Evolutionary conservation across 1,140 invertebrate species (phyloP), one percentile per base, ranked within the genome.

Genomic region (Panagrolaimus sp.): DNA sequence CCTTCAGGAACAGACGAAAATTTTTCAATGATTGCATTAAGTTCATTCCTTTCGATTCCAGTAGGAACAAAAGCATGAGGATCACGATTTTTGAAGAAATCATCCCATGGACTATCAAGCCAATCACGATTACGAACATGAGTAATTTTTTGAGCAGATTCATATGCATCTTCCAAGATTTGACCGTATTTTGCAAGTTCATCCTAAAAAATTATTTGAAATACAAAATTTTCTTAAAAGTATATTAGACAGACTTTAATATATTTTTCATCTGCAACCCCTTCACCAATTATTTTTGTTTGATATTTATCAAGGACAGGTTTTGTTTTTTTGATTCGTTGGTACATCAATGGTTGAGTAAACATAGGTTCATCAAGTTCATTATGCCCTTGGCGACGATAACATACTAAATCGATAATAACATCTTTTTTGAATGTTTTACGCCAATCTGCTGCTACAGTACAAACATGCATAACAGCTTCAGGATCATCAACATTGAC

Each of bases 351-450:
- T 7, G 95, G 96, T 84, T 98, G 95, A 0, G 96, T 98, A 84
- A 98, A 98, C 93, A 96, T 97, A 0, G 96, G 95, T 84, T 99
- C 94, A 85, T 99, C 96, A 73, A 96, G 91, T 87, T 99, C 96
- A 84, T 98, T 99, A 87, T 99, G 96, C 2, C 96, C 96, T 85
- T 94, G 94, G 71, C 94, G 88, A 63, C 96, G 88, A 85, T 98
- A 99, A 68, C 91, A 91, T 1, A 98, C 90, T 84, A 98, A 88
- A 87, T 99, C 96, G 83, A 99, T 94, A 69, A 99, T 93, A 65
- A 94, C 91, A 84, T 96, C 93, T 71, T 98, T 98, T 83, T 95
- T 93, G 89, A 96, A 99, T 32, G 91, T 94, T 67, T 92, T 89
- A 78, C 96, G 88, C 94, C 94, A 99, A 85, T 99, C 94, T 26